Evolutionary conservation across 2,888 invertebrate species (phyloP).

Genomic region (Tricholauxania praeusta): DNA sequence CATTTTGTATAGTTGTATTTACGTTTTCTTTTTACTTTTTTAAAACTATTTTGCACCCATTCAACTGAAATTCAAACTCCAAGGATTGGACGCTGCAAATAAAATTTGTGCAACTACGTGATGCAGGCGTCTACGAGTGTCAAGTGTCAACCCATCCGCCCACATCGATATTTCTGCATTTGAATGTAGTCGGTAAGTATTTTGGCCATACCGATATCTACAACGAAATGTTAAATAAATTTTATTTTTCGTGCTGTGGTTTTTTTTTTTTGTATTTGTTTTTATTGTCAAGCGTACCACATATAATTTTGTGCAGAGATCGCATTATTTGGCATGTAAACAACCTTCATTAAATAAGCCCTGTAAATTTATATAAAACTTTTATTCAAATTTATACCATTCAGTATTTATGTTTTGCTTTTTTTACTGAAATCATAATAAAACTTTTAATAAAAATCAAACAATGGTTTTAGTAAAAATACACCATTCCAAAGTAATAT

Average conservation of each 20-base stretch:
- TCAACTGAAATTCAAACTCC: conserved; percentile 4
- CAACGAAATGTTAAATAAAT: neutral
- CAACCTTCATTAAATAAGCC: too few species aligned
- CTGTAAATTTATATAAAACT: too few species aligned
- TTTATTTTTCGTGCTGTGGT: neutral
- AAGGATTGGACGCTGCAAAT: conserved; percentile 94
- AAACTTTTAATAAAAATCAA: too few species aligned
- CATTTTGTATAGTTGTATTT: conserved; percentile 15
- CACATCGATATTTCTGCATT: conserved; percentile 86
- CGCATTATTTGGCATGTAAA: too few species aligned
- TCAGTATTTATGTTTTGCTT: too few species aligned
- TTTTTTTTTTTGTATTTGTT: neutral
- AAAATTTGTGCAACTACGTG: conserved; percentile 86
- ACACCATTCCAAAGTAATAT: too few species aligned
- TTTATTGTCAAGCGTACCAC: neutral
- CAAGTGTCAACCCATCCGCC: conserved; percentile 93
- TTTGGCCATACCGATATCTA: conserved; percentile 12
- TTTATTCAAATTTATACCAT: too few species aligned
- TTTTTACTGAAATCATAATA: too few species aligned
- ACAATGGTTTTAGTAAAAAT: too few species aligned
- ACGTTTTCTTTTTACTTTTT: conserved; percentile 20
- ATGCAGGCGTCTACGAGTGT: conserved; percentile 90
- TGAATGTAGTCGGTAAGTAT: conserved; percentile 88
- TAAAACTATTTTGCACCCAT: conserved; percentile 1
- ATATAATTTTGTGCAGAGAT: too few species aligned